These are phyloP conservation scores for Oscheius sp. DNA, from an alignment of 2,888 invertebrate species.

Conservation along the genomic window DNA sequence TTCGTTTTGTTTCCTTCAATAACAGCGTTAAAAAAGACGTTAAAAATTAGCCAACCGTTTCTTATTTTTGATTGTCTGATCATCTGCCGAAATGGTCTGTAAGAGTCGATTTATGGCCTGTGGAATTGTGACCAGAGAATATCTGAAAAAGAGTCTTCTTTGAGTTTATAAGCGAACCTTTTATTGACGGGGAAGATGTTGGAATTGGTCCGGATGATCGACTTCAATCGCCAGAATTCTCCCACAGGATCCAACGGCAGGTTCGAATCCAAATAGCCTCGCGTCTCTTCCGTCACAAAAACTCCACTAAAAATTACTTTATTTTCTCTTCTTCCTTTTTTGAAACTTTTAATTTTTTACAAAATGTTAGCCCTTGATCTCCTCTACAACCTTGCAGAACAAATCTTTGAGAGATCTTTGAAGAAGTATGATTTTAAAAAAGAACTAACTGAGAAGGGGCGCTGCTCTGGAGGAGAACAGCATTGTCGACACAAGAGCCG, in stretches of 20 bases:
- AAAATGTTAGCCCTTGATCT: no score
- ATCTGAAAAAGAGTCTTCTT: slow-evolving; percentile 37
- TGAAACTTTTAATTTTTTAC: no score
- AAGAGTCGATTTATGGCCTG: slow-evolving; percentile 66
- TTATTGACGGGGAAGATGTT: slow-evolving; percentile 50
- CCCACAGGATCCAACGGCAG: slow-evolving; percentile 40
- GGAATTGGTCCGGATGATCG: slow-evolving; percentile 25
- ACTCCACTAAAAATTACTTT: slow-evolving; percentile 40
- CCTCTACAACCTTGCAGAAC: background rate
- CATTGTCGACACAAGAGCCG: slow-evolving; percentile 60
- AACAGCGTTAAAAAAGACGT: background rate
- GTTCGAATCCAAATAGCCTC: slow-evolving; percentile 37
- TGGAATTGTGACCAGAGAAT: slow-evolving; percentile 66
- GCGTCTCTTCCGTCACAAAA: slow-evolving; percentile 51
- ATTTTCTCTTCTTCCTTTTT: no score
- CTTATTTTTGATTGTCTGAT: slow-evolving; percentile 41
- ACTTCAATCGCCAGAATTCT: slow-evolving; percentile 39
- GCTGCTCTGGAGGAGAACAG: slow-evolving; percentile 57
- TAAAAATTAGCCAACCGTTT: slow-evolving; percentile 24
- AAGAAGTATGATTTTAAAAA: no score
- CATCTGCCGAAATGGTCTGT: slow-evolving; percentile 46
- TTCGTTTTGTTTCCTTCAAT: slow-evolving; percentile 26
- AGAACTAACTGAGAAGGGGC: slow-evolving; percentile 41
- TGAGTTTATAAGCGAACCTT: slow-evolving; percentile 29
- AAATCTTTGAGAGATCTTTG: no score